phyloP scores from a whole-genome alignment of 2,888 invertebrate genomes.

The Syrphus vitripennis region DNA sequence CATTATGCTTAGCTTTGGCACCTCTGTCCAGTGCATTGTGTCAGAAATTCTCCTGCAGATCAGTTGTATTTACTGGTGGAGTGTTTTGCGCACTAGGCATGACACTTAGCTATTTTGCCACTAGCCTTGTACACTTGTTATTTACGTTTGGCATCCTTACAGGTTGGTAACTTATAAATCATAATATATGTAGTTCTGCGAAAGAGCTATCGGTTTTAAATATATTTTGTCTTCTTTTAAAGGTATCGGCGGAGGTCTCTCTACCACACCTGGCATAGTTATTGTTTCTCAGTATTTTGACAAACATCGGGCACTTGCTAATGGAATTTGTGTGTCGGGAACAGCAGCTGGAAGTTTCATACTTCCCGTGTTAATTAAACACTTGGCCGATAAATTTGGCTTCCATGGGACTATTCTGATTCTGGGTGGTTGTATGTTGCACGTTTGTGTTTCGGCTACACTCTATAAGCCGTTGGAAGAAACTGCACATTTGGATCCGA shows the following conservation, averaged over 20 bases:
- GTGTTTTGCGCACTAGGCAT: constrained; percentile 87
- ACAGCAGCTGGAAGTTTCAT: constrained; percentile 91
- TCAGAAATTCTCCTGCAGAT: constrained; percentile 86
- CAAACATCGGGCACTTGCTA: constrained; percentile 89
- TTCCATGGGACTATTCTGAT: constrained; percentile 88
- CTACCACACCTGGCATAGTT: constrained; percentile 90
- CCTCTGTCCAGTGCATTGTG: constrained; percentile 89
- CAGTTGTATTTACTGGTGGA: constrained; percentile 88
- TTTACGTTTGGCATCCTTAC: constrained; percentile 88
- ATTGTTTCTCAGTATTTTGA: constrained; percentile 91
- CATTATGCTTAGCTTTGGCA: constrained; percentile 88
- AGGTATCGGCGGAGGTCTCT: constrained; percentile 90
- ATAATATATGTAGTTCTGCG: too few species aligned
- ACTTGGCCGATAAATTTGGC: constrained; percentile 86
- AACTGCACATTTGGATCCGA: constrained; percentile 70
- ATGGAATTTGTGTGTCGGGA: constrained; percentile 91
- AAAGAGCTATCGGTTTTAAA: too few species aligned
- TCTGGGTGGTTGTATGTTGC: constrained; percentile 88
- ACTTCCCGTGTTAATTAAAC: constrained; percentile 88
- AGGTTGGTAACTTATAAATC: constrained; percentile 82
- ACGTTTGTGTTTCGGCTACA: constrained; percentile 88
- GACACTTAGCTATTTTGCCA: constrained; percentile 87
- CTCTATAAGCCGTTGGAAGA: constrained; percentile 84
- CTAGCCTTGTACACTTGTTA: constrained; percentile 86
- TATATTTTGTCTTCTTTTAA: constrained; percentile 37